Base-by-base conservation (phyloP, 1,140 invertebrate species). In the Drosophila insularis region DNA sequence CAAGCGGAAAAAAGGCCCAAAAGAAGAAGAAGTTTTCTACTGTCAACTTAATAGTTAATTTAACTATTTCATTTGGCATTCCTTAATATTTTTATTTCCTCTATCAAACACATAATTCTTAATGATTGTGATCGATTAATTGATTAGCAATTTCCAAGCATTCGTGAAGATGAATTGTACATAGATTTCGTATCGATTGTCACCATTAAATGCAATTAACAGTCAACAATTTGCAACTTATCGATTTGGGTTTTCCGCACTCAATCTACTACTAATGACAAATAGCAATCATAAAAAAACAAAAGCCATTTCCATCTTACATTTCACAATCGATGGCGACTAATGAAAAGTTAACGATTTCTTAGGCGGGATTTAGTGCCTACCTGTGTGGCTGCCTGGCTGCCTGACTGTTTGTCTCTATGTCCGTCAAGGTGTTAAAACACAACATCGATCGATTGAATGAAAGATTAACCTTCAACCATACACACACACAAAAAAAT, bases 391-490 rank as follows among this genome's bases (percentile, higher is more conserved):
- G 14, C 27, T 19, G 14, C 1, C 46, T n/a, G n/a, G n/a, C n/a
- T n/a, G n/a, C n/a, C n/a, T 54, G 50, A 13, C 50, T 46, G n/a
- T 46, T 11, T 59, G n/a, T 14, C 27, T 21, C n/a, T 5, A 11
- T 27, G 23, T 27, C 11, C n/a, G 43, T 21, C 53, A 55, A 55
- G 53, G 53, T 55, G 17, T 50, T 50, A 50, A 50, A 50, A 50
- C n/a, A 46, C 43, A 50, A 50, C 43, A 7, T 19, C 54, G 43
- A 62, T 40, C 39, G 69, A 37, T 67, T 74, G 67, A 80, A 79
- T 71, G 68, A 87, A 78, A 87, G 84, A 87, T 84, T 74, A 89
- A 80, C 84, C 84, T 89, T 81, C 76, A 80, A 70, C 8, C 43
- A 37, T 4, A 37, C 6, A 43, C 6, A 43, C 2, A 43, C n/a